These are phyloP conservation scores for Ceratina australensis DNA, from an alignment of 1,140 invertebrate genomes.

Conservation along the genomic window DNA sequence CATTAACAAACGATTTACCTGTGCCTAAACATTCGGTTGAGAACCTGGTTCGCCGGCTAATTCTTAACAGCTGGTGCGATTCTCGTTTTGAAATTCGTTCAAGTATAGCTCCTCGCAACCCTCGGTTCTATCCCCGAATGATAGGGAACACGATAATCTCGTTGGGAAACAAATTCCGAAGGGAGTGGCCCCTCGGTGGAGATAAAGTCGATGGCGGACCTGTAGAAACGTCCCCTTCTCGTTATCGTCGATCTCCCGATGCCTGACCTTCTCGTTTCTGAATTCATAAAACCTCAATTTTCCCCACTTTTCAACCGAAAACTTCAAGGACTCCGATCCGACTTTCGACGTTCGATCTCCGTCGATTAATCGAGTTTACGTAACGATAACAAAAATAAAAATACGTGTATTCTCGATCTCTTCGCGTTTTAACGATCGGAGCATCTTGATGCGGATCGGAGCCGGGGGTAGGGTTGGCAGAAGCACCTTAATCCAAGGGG, in stretches of 20 bases:
- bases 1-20: too few species aligned
- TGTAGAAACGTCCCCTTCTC: slow-evolving; percentile 1
- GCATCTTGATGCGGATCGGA: slow-evolving; percentile 28
- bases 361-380: background rate
- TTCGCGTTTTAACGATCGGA: slow-evolving; percentile 7
- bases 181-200: slow-evolving; percentile 37
- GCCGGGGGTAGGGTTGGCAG: slow-evolving; percentile 27
- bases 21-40: too few species aligned
- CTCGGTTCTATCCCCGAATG: slow-evolving; percentile 1
- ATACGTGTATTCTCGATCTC: background rate
- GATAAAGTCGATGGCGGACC: slow-evolving; percentile 10
- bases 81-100: background rate
- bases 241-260: slow-evolving; percentile 46
- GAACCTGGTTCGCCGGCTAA: background rate
- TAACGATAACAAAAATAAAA: background rate
- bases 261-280: background rate
- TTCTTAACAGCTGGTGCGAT: background rate
- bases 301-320: background rate
- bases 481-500: slow-evolving; percentile 57
- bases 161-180: slow-evolving; percentile 52
- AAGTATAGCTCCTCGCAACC: background rate
- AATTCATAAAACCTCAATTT: background rate
- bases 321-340: background rate
- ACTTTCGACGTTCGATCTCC: too few species aligned
- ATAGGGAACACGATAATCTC: slow-evolving; percentile 23